These are phyloP conservation scores for Erpetoichthys calabaricus DNA, from an alignment of 2,797 vertebrate species.

Conservation along the genomic window DNA sequence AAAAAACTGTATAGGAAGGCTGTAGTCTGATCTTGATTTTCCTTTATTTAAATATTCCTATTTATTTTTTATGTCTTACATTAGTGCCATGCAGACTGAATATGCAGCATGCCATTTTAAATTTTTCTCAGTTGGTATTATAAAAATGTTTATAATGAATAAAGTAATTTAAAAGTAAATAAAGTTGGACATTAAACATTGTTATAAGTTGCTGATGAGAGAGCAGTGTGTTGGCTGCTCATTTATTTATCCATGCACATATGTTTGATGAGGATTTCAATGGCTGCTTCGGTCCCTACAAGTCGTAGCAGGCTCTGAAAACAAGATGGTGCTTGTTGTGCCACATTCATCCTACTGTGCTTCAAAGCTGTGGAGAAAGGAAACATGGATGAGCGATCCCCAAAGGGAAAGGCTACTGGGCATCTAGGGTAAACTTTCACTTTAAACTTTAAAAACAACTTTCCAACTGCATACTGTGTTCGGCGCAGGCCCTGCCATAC, in stretches of 20 bases:
- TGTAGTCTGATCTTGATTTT: too few relatives aligned
- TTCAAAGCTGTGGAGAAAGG: conserved; percentile 29
- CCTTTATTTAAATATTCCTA: conserved; percentile 72
- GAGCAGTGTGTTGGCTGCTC: background rate
- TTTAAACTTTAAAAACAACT: too few relatives aligned
- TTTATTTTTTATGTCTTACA: conserved; percentile 74
- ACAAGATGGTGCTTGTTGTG: conserved; percentile 21
- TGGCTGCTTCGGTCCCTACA: conserved; percentile 57
- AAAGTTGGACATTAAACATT: too few relatives aligned
- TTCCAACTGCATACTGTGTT: too few relatives aligned
- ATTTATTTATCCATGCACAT: conserved; percentile 18
- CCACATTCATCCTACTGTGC: conserved; percentile 22
- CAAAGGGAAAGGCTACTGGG: too few relatives aligned
- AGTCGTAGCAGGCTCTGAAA: conserved; percentile 58
- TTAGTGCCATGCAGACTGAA: conserved; percentile 39
- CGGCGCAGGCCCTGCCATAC: conserved; percentile 33
- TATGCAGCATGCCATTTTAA: conserved; percentile 43
- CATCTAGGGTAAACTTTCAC: too few relatives aligned
- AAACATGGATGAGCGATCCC: background rate
- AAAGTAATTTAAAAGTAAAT: conserved; percentile 45
- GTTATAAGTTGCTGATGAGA: too few relatives aligned
- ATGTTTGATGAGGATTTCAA: conserved; percentile 54
- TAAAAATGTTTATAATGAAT: conserved; percentile 67
- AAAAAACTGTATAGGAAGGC: too few relatives aligned
- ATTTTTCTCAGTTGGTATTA: conserved; percentile 46